Evolutionary conservation across 2,888 invertebrate species (phyloP).

Genomic region (Stomorhina lunata): DNA sequence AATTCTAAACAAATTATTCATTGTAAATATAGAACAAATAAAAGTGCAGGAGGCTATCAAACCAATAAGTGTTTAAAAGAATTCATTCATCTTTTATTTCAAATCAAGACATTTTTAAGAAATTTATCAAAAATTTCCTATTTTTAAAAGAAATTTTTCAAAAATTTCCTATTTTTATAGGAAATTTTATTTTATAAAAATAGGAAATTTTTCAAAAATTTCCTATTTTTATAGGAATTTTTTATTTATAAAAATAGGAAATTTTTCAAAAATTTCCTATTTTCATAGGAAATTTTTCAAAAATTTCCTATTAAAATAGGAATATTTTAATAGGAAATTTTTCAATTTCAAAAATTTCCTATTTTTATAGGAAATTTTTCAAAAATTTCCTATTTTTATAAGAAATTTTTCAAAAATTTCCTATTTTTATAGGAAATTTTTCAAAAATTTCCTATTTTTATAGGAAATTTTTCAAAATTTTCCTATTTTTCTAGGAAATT

Average conservation of each 20-base stretch:
- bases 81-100: not conserved
- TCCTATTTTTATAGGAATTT: not conserved
- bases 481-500: too few species aligned
- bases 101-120: too few species aligned
- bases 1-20: slow-evolving; percentile 57
- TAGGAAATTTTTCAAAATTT: not conserved
- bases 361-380: not conserved
- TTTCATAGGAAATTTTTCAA: not conserved
- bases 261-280: not conserved
- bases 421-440: not conserved
- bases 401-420: not conserved
- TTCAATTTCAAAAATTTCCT: too few species aligned
- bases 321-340: too few species aligned
- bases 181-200: not conserved
- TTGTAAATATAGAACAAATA: slow-evolving; percentile 28
- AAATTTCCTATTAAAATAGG: not conserved
- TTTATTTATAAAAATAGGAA: not conserved
- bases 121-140: not conserved
- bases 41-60: slow-evolving; percentile 3
- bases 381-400: too few species aligned
- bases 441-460: not conserved
- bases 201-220: not conserved
- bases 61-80: slow-evolving; percentile 7
- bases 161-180: not conserved
- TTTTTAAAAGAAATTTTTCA: not conserved